Evolutionary conservation across 2,888 invertebrate genomes (phyloP), one percentile per base, ranked within the genome.

Genomic region (Halictus ligatus): DNA sequence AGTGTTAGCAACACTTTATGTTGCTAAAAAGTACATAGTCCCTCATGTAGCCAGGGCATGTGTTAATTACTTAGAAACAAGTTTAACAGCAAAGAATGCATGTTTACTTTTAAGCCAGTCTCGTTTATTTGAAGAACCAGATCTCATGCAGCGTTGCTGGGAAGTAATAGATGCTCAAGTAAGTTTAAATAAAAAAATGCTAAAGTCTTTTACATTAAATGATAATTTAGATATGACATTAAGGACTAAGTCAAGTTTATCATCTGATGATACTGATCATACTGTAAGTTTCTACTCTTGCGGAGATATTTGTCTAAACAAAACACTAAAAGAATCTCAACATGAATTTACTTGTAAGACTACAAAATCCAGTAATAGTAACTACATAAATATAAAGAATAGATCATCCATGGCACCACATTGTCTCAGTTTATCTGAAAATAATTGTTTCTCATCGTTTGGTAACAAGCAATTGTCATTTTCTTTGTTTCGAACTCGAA

Each of bases 111-210:
- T 99, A 93, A 99, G 99, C 95, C 99, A 99, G 95, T 98, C 99
- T 89, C 96, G 99, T 92, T 96, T 99, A 84, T 99, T 99, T 96
- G 99, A 99, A 96, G 99, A 99, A 95, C 98, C 98, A 83, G 99
- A 99, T 95, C 96, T 99, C 92, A 99, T 99, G 98, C 98, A 98
- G 95, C 96, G 98, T 92, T 99, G 99, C 96, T 99, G 98, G 98
- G 98, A 99, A 96, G 99, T 99, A 88, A 99, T 99, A 95, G 99
- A 99, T 96, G 99, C 99, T 80, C 98, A 98, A 98, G 98, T 98
- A 97, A 97, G 97, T 95, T 91, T 91, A 91, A 92, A 92, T 87
- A 89, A 89, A 85, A 83, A 86, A 84, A 85, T 90, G 83, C 88
- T 91, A 86, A 90, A 89, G 84, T 90, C 92, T 84, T 78, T 91